phyloP scores from a whole-genome alignment of 1,140 invertebrate genomes.

The Galleria mellonella region DNA sequence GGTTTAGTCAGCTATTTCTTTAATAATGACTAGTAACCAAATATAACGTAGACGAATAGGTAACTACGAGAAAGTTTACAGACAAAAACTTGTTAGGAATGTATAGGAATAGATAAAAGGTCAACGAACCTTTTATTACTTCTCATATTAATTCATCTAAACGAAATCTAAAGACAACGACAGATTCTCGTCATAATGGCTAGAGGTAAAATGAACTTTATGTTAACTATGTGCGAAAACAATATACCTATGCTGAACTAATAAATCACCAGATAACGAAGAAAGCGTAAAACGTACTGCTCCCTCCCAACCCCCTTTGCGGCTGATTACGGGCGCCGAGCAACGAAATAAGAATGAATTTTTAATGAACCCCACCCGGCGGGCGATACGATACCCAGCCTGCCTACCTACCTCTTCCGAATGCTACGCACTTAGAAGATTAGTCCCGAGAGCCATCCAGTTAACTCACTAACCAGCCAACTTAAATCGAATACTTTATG shows the following conservation, averaged over 20 bases:
- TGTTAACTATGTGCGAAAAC: no score
- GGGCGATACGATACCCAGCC: constrained; percentile 12
- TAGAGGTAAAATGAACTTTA: no score
- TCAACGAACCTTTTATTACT: no score
- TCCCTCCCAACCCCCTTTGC: constrained; percentile 24
- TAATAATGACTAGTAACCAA: no score
- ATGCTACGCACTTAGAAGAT: constrained; percentile 69
- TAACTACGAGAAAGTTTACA: no score
- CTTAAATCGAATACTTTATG: neutral
- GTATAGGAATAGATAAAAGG: no score
- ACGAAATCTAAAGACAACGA: no score
- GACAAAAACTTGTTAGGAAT: no score
- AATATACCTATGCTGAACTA: constrained; percentile 9
- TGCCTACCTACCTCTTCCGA: constrained; percentile 21
- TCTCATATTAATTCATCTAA: no score
- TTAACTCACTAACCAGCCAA: constrained; percentile 40
- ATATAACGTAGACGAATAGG: no score
- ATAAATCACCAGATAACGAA: constrained; percentile 47
- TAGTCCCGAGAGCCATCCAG: constrained; percentile 59
- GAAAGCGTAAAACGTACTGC: constrained; percentile 32
- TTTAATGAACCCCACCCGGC: constrained; percentile 56
- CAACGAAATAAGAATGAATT: constrained; percentile 71
- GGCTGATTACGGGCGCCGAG: constrained; percentile 48
- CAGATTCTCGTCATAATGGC: no score
- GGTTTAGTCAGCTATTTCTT: no score